Evolutionary conservation across 2,797 vertebrate species (phyloP).

Genomic region (Emydoidea blandingii): DNA sequence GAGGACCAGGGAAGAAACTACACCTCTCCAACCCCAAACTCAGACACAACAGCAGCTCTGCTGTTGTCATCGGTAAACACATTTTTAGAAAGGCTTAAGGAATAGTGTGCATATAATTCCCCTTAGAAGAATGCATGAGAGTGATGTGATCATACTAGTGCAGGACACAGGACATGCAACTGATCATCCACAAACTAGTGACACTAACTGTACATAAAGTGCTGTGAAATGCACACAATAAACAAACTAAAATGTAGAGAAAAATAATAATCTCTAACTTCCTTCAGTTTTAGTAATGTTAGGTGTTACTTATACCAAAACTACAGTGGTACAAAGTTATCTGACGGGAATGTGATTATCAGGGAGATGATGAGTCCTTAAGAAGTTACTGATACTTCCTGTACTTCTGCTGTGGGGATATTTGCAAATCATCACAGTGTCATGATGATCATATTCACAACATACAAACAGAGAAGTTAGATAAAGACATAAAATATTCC

Average conservation of each 20-base stretch:
- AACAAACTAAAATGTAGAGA: not conserved
- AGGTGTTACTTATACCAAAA: not conserved
- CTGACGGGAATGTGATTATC: not conserved
- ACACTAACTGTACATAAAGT: not conserved
- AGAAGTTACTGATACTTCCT: not conserved
- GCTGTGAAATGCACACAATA: not conserved
- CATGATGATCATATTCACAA: no score
- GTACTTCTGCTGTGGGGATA: no score
- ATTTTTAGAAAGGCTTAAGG: not conserved
- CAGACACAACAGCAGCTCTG: not conserved
- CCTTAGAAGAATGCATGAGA: not conserved
- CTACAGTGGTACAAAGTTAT: not conserved
- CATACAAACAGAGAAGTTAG: no score
- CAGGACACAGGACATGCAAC: not conserved
- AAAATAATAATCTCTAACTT: not conserved
- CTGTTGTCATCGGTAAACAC: not conserved
- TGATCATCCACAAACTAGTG: not conserved
- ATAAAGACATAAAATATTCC: no score
- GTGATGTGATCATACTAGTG: not conserved
- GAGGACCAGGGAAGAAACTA: not conserved
- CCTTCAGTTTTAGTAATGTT: not conserved
- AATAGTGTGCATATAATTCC: not conserved
- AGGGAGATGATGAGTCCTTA: not conserved
- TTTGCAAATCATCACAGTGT: no score
- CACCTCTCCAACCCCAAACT: not conserved